Conservation (phyloP, 2,888 invertebrate species). For the Palloptera scutellata region DNA sequence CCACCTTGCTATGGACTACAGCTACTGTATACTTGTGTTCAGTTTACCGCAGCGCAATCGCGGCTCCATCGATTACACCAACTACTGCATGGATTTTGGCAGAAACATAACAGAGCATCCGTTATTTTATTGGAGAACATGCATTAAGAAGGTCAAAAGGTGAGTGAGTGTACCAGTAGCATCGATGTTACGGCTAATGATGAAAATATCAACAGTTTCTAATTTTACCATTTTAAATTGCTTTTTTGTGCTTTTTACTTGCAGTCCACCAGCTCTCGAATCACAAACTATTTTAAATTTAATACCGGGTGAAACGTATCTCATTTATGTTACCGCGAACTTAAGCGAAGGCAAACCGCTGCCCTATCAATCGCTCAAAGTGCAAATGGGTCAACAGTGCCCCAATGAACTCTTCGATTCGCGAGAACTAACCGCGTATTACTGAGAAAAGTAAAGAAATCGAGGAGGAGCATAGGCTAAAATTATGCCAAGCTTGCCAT, state of each 20-base stretch:
- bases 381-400: constrained; percentile 56
- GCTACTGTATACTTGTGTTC: constrained; percentile 63
- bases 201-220: neutral
- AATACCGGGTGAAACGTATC: constrained; percentile 67
- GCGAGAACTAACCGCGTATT: constrained; percentile 53
- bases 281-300: constrained; percentile 64
- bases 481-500: neutral
- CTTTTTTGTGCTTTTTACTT: neutral
- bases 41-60: constrained; percentile 60
- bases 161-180: constrained; percentile 40
- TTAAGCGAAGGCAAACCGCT: constrained; percentile 68
- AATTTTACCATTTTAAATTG: neutral
- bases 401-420: constrained; percentile 52
- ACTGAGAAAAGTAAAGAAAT: constrained; percentile 38
- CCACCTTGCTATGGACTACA: constrained; percentile 37
- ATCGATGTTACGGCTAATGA: neutral
- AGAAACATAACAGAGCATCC: constrained; percentile 55
- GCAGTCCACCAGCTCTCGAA: constrained; percentile 64
- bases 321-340: constrained; percentile 69
- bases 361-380: constrained; percentile 68
- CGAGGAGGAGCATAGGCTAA: neutral
- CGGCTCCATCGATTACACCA: constrained; percentile 60
- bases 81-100: constrained; percentile 63
- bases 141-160: constrained; percentile 56
- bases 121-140: constrained; percentile 59